Evolutionary conservation across 2,888 invertebrate genomes (phyloP).

Genomic region (Chrysomela aeneicollis): DNA sequence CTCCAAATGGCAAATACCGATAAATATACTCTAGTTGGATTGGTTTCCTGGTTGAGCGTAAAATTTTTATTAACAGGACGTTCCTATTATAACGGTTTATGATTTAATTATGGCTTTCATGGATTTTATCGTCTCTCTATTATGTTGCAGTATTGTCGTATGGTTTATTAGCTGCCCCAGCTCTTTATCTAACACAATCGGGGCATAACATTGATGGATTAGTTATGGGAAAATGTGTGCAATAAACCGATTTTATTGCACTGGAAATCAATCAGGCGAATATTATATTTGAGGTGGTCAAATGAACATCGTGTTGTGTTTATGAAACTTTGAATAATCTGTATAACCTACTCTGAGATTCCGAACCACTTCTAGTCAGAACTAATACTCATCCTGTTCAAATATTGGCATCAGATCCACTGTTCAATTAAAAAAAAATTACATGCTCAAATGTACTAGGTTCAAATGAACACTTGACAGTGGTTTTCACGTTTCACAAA

Average conservation of each 20-base stretch:
- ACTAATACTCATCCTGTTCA: no score
- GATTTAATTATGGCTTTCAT: constrained; percentile 35
- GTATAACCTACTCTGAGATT: no score
- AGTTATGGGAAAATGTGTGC: constrained; percentile 7
- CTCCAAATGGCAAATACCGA: constrained; percentile 34
- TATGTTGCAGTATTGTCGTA: constrained; percentile 28
- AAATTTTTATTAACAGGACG: constrained; percentile 34
- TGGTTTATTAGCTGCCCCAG: constrained; percentile 17
- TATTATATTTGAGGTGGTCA: not conserved
- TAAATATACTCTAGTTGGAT: constrained; percentile 37
- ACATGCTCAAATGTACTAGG: no score
- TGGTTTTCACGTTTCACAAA: no score
- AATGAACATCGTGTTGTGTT: no score
- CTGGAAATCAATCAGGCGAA: not conserved
- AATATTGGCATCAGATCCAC: no score
- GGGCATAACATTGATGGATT: constrained; percentile 9
- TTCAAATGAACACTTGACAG: no score
- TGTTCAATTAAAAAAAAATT: no score
- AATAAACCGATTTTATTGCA: not conserved
- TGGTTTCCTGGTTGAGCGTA: constrained; percentile 30
- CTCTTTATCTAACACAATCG: constrained; percentile 17
- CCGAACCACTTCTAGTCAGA: no score
- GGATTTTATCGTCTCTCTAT: constrained; percentile 31
- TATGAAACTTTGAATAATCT: no score
- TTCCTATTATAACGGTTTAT: constrained; percentile 32